Conservation (phyloP, 2,797 vertebrate genomes). For the Chrysocyon brachyurus region DNA sequence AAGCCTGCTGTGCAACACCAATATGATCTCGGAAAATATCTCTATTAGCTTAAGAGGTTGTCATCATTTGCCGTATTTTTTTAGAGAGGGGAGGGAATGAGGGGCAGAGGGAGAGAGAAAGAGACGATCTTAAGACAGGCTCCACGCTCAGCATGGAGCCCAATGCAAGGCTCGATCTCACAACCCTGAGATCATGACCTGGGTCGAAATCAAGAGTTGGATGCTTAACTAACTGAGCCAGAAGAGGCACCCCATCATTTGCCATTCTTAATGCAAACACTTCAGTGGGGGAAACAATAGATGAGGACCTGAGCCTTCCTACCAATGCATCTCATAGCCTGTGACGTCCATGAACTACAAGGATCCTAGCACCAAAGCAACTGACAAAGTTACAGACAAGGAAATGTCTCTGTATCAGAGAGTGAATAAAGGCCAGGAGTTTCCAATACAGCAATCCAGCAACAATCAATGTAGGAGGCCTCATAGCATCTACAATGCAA, state of each 20-base stretch:
- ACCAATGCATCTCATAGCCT: neutral
- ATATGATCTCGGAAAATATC: rapidly evolving
- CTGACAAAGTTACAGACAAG: neutral
- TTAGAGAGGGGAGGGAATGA: neutral
- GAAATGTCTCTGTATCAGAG: neutral
- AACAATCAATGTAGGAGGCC: neutral
- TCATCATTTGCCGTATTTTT: too few species aligned
- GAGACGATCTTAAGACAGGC: neutral
- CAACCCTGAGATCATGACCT: neutral
- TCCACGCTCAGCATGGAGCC: neutral
- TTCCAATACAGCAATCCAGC: neutral
- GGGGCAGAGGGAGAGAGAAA: too few species aligned
- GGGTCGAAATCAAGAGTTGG: neutral
- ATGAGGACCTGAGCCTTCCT: neutral
- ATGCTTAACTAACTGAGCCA: neutral
- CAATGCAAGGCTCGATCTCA: neutral
- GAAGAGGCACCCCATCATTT: neutral
- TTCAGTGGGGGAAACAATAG: neutral
- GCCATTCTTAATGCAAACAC: neutral
- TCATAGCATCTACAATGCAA: neutral
- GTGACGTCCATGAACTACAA: neutral
- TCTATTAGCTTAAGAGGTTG: neutral
- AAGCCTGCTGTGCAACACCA: neutral
- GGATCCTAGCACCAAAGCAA: neutral
- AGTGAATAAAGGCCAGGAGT: conserved; percentile 18